Conservation (phyloP, 2,797 vertebrate species). For the Paratrypauchen microcephalus region DNA sequence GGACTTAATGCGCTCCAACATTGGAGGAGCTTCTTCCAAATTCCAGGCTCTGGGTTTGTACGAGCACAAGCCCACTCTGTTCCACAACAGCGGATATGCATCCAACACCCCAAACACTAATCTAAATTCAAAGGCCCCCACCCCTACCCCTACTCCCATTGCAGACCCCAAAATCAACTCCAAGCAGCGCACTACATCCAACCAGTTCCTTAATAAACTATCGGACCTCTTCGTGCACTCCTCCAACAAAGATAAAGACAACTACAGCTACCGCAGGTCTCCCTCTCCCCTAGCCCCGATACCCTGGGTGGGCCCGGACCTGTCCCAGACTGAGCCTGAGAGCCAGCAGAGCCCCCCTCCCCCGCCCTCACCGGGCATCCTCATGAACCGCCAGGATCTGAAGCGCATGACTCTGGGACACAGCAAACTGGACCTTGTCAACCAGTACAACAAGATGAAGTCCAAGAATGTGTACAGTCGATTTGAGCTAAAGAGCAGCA, state of each 20-base stretch:
- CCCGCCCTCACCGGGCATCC: conserved; percentile 33
- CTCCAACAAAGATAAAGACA: conserved; percentile 61
- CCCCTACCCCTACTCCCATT: conserved; percentile 24
- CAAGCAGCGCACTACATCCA: conserved; percentile 58
- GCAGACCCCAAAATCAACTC: conserved; percentile 51
- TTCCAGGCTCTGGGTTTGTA: conserved; percentile 73
- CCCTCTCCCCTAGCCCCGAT: conserved; percentile 47
- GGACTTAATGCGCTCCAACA: conserved; percentile 53
- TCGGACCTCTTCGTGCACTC: conserved; percentile 63
- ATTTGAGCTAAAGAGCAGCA: conserved; percentile 84
- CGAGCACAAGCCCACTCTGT: conserved; percentile 63
- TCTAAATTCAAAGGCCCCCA: conserved; percentile 27
- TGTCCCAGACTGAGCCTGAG: conserved; percentile 69
- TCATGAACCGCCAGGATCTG: conserved; percentile 73
- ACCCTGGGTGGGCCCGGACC: conserved; percentile 68
- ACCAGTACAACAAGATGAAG: conserved; percentile 91
- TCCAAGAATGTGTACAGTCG: conserved; percentile 87
- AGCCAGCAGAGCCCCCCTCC: conserved; percentile 72
- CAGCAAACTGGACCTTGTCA: conserved; percentile 95
- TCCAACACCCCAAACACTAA: conserved; percentile 31
- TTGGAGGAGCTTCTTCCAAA: conserved; percentile 57
- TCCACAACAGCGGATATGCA: conserved; percentile 20
- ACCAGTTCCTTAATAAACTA: conserved; percentile 69
- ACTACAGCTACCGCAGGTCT: conserved; percentile 47
- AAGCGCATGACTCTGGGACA: conserved; percentile 95